Evolutionary conservation across 2,888 invertebrate genomes (phyloP).

Genomic region (Harmothoe impar): DNA sequence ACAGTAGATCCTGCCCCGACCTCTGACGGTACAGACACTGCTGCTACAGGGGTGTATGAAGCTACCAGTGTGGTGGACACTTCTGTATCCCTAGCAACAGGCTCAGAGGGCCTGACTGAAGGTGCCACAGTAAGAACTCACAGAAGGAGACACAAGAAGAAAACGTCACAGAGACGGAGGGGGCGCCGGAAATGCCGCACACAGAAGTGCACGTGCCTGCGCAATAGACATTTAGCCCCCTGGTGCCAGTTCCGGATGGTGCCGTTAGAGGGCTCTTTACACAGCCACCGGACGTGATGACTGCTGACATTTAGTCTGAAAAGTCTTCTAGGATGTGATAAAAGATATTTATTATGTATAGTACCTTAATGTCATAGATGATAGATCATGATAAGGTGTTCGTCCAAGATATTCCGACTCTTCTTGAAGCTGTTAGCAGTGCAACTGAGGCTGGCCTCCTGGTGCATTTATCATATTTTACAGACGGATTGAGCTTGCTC

Average conservation of each 20-base stretch:
- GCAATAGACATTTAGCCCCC: conserved; percentile 39
- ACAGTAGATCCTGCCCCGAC: not conserved
- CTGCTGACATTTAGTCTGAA: not conserved
- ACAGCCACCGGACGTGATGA: not conserved
- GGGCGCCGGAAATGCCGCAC: conserved; percentile 33
- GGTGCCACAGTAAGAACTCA: not conserved
- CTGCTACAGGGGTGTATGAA: not conserved
- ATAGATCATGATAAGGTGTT: too few species aligned
- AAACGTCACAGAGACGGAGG: not conserved
- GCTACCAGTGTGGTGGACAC: too few species aligned
- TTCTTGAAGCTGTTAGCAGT: too few species aligned
- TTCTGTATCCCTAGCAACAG: too few species aligned
- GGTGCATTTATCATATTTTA: too few species aligned
- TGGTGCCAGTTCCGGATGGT: conserved; percentile 46
- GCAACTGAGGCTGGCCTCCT: too few species aligned
- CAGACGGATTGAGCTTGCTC: too few species aligned
- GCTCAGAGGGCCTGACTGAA: not conserved
- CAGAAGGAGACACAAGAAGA: not conserved
- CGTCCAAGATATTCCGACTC: too few species aligned
- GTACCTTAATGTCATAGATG: too few species aligned
- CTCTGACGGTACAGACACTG: not conserved
- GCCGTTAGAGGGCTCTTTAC: not conserved
- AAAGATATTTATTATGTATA: too few species aligned
- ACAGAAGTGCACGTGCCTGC: conserved; percentile 46
- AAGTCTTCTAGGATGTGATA: not conserved